Evolutionary conservation across 2,797 vertebrate genomes (phyloP), one percentile per base, ranked within the genome.

Genomic region (Botia kubotai): DNA sequence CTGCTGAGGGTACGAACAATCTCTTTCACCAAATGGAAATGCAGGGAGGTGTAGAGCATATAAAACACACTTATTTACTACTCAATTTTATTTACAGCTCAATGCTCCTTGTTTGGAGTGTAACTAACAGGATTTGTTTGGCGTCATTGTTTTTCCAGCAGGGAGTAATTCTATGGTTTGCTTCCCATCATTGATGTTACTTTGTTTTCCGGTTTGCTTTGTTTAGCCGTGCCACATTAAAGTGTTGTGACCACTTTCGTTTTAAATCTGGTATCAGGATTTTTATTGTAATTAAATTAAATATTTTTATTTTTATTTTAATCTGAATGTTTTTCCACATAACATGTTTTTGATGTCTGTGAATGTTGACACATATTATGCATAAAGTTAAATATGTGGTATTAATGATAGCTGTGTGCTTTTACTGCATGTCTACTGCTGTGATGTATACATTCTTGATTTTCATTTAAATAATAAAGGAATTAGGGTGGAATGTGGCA

Each of bases 41-140:
- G 83, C 68, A 71, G 48, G 33, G 75, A 76, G 69, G 70, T 83
- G 75, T 36, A 55, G 63, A 78, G 78, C 43, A 85, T 84, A 89
- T 91, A 90, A 93, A 93, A 92, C 26, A 87, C 72, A 72, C 82
- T 66, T 85, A 89, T 82, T 90, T 87, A 89, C 87, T 87, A 84
- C 87, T 26, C 23, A 26, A 26, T 26, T 26, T 26, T 85, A 86
- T 87, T 26, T 26, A 26, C 84, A 82, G 66, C 84, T 87, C 50
- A 62, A 12, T 82, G 72, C 75, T 81, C 26, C 68, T 91, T 87
- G 87, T 80, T 77, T 79, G 63, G 80, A 75, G 73, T 83, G 55
- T 26, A 75, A 65, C 57, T 60, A 76, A 81, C 52, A 63, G 71
- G 11, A 73, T 69, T 53, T 82, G 17, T 75, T 33, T 77, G 73